Conservation (phyloP, 2,797 vertebrate species). For the Acipenser transmontanus region DNA sequence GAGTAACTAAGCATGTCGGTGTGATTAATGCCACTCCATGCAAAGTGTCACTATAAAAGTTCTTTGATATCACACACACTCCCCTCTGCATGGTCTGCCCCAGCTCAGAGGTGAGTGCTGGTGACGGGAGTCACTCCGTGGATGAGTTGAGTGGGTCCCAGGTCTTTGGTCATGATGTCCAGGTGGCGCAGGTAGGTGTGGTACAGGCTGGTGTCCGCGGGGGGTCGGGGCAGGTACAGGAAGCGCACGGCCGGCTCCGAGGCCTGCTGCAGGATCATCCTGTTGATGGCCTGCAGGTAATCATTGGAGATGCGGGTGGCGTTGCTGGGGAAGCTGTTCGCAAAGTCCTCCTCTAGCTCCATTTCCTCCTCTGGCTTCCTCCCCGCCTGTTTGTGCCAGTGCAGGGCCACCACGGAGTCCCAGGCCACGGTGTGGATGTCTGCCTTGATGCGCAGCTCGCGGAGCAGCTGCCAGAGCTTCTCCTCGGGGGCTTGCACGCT, state of each 20-base stretch:
- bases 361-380: conserved; percentile 23
- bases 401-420: conserved; percentile 75
- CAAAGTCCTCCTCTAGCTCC: conserved; percentile 33
- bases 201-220: conserved; percentile 35
- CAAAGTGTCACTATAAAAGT: too few relatives aligned
- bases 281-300: conserved; percentile 73
- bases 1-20: too few relatives aligned
- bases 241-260: conserved; percentile 68
- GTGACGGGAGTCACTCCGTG: conserved; percentile 83
- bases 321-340: conserved; percentile 70
- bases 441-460: conserved; percentile 78
- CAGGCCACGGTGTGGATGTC: conserved; percentile 69
- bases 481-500: conserved; percentile 67
- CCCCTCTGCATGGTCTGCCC: too few relatives aligned
- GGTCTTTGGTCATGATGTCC: conserved; percentile 68
- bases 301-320: conserved; percentile 67
- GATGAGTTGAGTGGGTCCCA: conserved; percentile 82
- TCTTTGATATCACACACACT: too few relatives aligned
- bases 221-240: conserved; percentile 69
- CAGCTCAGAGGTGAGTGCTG: conserved; percentile 74
- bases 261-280: conserved; percentile 66
- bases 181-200: conserved; percentile 58
- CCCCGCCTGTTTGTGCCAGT: conserved; percentile 69
- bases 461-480: conserved; percentile 75
- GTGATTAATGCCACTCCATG: too few relatives aligned